Evolutionary conservation across 2,888 invertebrate species (phyloP), one percentile per base, ranked within the genome.

Genomic region (Phanerotoma sp.): DNA sequence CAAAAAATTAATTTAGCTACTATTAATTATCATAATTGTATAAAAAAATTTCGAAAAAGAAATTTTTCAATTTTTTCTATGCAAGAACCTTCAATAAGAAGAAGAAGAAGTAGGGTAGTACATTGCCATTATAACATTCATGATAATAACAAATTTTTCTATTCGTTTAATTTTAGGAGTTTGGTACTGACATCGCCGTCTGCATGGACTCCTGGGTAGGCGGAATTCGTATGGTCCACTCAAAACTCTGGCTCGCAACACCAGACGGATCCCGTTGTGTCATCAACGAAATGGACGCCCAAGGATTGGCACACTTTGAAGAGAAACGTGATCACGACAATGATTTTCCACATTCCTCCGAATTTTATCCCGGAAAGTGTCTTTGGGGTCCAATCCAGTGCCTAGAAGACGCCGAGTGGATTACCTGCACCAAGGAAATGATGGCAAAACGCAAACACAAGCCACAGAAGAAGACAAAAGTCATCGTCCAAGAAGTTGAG

Each of bases 201-300:
- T 93, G 91, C 67, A 81, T 93, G 63, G 92, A 92, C 68, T 89
- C 89, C 0, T 93, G 93, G 93, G 90, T 93, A 48, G 93, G 93
- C 46, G 88, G 88, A 54, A 87, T 91, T n/a, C 86, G 87, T 78
- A 82, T 83, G 62, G 84, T 88, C 10, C 84, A 85, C 68, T 84
- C 85, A 63, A 84, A 85, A 68, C 79, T 89, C 3, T 84, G 84
- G 56, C 77, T 90, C 18, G 81, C 82, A 11, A 86, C 87, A 45
- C 78, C 84, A 0, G 86, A 87, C 67, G 86, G 86, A 18, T 86
- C 86, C 2, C 80, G 82, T 1, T 82, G 86, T 30, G 82, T 84
- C 54, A 82, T 86, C 61, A 83, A 84, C 28, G 87, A 89, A 66
- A 79, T 85, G 42, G 86, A 89, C 73, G 84, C 86, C 51, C 83